Base-by-base conservation (phyloP, 2,113 vertebrate genomes). In the Notarius quadriscutis region DNA sequence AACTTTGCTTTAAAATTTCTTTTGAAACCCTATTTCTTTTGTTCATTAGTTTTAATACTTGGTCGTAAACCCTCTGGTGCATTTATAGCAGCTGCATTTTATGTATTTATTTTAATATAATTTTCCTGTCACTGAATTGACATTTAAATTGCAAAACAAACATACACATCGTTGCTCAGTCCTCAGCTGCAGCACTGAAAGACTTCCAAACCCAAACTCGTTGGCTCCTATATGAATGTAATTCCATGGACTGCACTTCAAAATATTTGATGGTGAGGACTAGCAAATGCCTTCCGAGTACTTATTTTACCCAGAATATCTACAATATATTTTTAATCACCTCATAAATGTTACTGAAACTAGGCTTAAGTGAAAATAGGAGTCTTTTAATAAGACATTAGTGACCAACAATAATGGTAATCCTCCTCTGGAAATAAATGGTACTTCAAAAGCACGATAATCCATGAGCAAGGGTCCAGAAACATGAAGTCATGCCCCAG, bases 1-100 rank as follows among this genome's bases (percentile, higher is more conserved):
- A 81, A 48, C 17, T 50, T 60, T 14, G 34, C 27, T 50, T 65
- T 63, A 50, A 83, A 27, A 27, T 83, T 67, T 27, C 25, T 51
- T 83, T 69, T 51, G 34, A 67, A 83, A 65, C 2, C 20, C 14
- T 53, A 4, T 18, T 82, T 82, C 30, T 82, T 63, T 82, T 82
- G 58, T 62, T 67, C 22, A 65, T 83, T 83, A 27, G 81, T 25
- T 69, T 83, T 27, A 83, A 51, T 67, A 50, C 62, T 83, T 69
- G 48, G 48, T n/a, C 17, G 4, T 83, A 83, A 51, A 51, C 25
- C 25, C 12, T 6, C 25, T 51, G 81, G 15, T 53, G 48, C 48
- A 65, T 84, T 84, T 84, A 30, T 53, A 53, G 65, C 71, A 30
- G 41, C 63, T 55, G 63, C 5, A 53, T 69, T 84, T 51, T 17